Conservation (phyloP, 2,888 invertebrate species). For the Clepsis dumicolana region DNA sequence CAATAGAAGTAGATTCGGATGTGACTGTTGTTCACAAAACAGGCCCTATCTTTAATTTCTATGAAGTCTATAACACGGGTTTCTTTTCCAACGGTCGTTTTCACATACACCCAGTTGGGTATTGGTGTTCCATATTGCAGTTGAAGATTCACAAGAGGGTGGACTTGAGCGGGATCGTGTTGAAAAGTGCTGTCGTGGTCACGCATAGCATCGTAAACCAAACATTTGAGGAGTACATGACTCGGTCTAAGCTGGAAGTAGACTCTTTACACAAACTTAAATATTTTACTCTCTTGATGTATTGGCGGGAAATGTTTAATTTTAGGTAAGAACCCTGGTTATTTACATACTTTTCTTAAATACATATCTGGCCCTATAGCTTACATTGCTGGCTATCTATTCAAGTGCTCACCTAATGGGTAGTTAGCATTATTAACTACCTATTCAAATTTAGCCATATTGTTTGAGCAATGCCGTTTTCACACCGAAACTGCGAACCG, state of each 20-base stretch:
- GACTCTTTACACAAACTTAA: constrained; percentile 89
- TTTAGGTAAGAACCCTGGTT: constrained; percentile 83
- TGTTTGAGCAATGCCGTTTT: too few species aligned
- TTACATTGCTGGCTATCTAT: too few species aligned
- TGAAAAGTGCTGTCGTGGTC: constrained; percentile 84
- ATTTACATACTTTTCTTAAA: neutral
- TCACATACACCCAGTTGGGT: constrained; percentile 78
- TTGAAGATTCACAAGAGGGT: constrained; percentile 70
- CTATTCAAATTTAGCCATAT: too few species aligned
- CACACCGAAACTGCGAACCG: too few species aligned
- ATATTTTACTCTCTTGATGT: constrained; percentile 83
- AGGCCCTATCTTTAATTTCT: constrained; percentile 58
- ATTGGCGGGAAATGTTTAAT: constrained; percentile 88
- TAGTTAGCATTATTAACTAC: too few species aligned
- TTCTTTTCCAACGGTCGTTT: constrained; percentile 81
- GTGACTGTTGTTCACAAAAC: constrained; percentile 64
- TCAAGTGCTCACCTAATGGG: too few species aligned
- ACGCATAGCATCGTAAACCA: constrained; percentile 67
- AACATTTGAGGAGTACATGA: constrained; percentile 82
- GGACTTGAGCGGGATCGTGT: constrained; percentile 83
- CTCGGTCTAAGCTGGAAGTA: constrained; percentile 79
- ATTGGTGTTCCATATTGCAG: constrained; percentile 68
- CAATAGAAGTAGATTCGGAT: constrained; percentile 79
- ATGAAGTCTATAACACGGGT: constrained; percentile 86
- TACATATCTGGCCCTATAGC: too few species aligned